Evolutionary conservation across 2,113 vertebrate genomes (phyloP).

Genomic region (Trichechus manatus): DNA sequence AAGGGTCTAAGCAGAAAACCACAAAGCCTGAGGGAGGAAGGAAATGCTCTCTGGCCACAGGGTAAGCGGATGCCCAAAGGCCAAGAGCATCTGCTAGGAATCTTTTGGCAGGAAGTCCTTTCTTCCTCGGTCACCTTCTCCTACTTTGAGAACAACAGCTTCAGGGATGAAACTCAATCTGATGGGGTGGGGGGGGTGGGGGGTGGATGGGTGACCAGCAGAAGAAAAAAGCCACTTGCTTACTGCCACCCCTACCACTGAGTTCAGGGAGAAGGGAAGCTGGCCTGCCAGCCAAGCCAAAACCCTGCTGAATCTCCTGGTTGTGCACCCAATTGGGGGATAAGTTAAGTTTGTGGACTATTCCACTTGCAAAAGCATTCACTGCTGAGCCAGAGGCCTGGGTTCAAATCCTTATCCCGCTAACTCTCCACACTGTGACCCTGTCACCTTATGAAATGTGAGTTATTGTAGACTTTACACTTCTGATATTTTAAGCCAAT

Average conservation of each 20-base stretch:
- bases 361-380: neutral
- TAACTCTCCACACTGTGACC: too few relatives aligned
- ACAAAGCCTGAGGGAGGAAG: neutral
- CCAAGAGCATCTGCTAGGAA: neutral
- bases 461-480: neutral
- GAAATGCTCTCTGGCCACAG: neutral
- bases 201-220: neutral
- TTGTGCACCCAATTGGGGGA: too few relatives aligned
- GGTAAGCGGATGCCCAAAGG: neutral
- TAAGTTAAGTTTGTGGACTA: neutral
- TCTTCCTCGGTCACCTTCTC: constrained; percentile 62
- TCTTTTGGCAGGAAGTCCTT: neutral
- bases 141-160: constrained; percentile 66
- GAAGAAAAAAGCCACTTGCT: neutral
- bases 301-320: neutral
- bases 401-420: neutral
- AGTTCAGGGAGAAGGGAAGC: neutral
- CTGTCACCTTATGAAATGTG: neutral
- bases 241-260: rapidly evolving
- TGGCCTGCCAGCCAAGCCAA: neutral
- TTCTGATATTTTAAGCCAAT: neutral
- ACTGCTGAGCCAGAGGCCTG: neutral
- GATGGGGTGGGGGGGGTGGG: neutral
- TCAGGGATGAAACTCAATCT: neutral
- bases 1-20: neutral